A percentile compares a stretch with the other conserved stretches of the same genome.
phyloP scores from a whole-genome alignment of 2,888 invertebrate species.

The Miltochrista miniata region DNA sequence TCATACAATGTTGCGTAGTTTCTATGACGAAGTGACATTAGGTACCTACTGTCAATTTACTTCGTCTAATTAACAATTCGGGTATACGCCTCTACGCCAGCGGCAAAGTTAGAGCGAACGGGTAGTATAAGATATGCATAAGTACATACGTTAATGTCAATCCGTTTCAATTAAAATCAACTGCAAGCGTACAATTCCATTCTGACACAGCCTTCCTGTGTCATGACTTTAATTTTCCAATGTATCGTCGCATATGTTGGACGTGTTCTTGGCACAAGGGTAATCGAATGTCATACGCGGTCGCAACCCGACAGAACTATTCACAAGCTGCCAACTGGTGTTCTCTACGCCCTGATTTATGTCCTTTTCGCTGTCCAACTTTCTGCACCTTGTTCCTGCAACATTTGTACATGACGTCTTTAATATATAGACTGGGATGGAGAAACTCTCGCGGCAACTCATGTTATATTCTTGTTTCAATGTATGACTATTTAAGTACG shows the following conservation, averaged over 20 bases:
- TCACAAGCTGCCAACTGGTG: constrained; percentile 65
- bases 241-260: constrained; percentile 25
- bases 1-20: no score
- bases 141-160: no score
- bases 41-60: no score
- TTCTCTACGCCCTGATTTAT: constrained; percentile 72
- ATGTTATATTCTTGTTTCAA: constrained; percentile 24
- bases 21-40: no score
- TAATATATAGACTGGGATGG: constrained; percentile 62
- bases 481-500: constrained; percentile 22
- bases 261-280: constrained; percentile 46
- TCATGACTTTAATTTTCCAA: constrained; percentile 18
- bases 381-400: constrained; percentile 77
- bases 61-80: no score
- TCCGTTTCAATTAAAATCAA: no score
- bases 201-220: not conserved
- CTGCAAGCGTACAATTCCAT: not conserved
- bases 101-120: no score
- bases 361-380: constrained; percentile 71
- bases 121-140: no score
- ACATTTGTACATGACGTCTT: constrained; percentile 76
- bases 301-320: constrained; percentile 68
- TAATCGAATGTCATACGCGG: constrained; percentile 80
- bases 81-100: no score
- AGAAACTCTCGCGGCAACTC: constrained; percentile 40